Percentiles rank a stretch among this genome's conserved stretches.
phyloP scores from a whole-genome alignment of 2,797 vertebrate species.

The Galaxias olidus region DNA sequence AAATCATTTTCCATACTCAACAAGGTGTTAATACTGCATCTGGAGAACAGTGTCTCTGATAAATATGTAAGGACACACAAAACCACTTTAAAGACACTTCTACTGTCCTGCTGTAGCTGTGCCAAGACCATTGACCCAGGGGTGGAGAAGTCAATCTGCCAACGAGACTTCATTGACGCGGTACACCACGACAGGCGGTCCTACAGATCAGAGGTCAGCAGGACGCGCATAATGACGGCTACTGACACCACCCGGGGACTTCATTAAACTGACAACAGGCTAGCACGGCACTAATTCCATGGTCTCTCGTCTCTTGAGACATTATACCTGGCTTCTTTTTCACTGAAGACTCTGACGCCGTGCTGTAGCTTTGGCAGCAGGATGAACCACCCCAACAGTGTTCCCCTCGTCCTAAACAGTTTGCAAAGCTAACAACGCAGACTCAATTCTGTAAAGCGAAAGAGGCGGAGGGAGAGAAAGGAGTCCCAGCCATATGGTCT shows the following conservation, averaged over 20 bases:
- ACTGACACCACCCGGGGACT: constrained; percentile 74
- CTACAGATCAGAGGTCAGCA: constrained; percentile 39
- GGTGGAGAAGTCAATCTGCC: too few relatives aligned
- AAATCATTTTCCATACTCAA: too few relatives aligned
- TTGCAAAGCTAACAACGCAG: too few relatives aligned
- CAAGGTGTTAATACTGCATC: background rate
- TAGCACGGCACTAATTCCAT: constrained; percentile 39
- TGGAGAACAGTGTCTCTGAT: too few relatives aligned
- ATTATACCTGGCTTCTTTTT: constrained; percentile 17
- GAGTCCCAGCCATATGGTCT: too few relatives aligned
- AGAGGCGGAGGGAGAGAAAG: too few relatives aligned
- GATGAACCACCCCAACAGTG: background rate
- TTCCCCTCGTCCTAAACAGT: background rate
- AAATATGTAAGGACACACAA: too few relatives aligned
- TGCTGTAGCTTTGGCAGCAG: background rate
- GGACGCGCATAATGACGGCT: constrained; percentile 63
- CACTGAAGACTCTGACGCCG: background rate
- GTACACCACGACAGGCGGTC: constrained; percentile 42
- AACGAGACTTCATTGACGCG: too few relatives aligned
- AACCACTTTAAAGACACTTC: too few relatives aligned
- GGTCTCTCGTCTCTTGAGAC: constrained; percentile 14
- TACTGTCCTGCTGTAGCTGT: too few relatives aligned
- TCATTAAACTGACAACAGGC: constrained; percentile 69
- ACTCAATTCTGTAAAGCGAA: too few relatives aligned
- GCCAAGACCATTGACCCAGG: too few relatives aligned